These are phyloP conservation scores for Chymomyza procnemis DNA, from an alignment of 2,888 invertebrate species.

Conservation along the genomic window DNA sequence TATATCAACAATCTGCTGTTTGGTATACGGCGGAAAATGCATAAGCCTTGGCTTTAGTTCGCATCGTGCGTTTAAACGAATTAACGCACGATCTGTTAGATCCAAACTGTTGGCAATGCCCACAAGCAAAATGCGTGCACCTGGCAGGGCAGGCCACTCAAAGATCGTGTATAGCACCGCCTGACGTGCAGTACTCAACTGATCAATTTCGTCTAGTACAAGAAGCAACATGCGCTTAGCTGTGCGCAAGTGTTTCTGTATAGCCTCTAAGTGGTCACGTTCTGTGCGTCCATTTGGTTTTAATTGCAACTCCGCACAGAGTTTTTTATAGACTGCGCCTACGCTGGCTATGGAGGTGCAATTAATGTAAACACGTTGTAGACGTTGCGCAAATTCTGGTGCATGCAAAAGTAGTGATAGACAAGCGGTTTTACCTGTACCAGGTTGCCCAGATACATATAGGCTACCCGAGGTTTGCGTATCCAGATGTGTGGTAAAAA, in stretches of 20 bases:
- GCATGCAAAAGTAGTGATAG: conserved; percentile 86
- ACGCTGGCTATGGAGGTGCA: conserved; percentile 94
- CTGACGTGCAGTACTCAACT: conserved; percentile 88
- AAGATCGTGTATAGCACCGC: conserved; percentile 94
- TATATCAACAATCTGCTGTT: conserved; percentile 92
- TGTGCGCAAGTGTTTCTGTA: conserved; percentile 85
- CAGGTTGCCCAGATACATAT: conserved; percentile 97
- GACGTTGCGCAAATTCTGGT: conserved; percentile 79
- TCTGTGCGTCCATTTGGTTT: conserved; percentile 81
- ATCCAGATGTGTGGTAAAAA: conserved; percentile 84
- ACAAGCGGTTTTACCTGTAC: conserved; percentile 96
- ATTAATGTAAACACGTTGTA: conserved; percentile 84
- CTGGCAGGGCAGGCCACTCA: conserved; percentile 89
- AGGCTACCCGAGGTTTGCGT: conserved; percentile 87
- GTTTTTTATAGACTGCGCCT: conserved; percentile 87
- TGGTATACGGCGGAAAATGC: conserved; percentile 95
- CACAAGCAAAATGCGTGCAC: conserved; percentile 87
- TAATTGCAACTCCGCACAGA: conserved; percentile 85
- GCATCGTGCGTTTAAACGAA: conserved; percentile 88
- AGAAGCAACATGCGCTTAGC: conserved; percentile 86
- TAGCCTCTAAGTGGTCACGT: conserved; percentile 83
- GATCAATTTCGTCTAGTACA: conserved; percentile 97
- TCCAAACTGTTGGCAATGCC: conserved; percentile 98
- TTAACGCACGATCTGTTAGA: conserved; percentile 92
- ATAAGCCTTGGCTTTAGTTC: conserved; percentile 87